Evolutionary conservation across 2,797 vertebrate species (phyloP).

Genomic region (Psittacula derbiana): DNA sequence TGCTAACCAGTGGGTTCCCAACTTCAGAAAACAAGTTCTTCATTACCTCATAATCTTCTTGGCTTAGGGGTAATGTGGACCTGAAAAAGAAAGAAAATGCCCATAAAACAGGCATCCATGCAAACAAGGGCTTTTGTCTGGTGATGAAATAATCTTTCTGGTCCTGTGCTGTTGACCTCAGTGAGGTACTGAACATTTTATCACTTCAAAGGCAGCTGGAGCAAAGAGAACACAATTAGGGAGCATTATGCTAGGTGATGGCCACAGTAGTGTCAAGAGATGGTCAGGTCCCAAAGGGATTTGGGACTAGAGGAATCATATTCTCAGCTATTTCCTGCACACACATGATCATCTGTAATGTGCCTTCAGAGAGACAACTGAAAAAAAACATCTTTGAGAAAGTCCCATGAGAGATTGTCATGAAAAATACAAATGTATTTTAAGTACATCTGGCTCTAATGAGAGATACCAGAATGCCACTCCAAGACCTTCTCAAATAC

Average conservation of each 20-base stretch:
- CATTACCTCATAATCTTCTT: conserved; percentile 95
- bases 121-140: not conserved
- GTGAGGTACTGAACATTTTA: not conserved
- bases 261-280: not conserved
- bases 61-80: conserved; percentile 93
- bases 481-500: not conserved
- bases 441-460: not conserved
- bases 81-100: conserved; percentile 70
- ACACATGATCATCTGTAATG: not conserved
- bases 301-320: not conserved
- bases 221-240: not conserved
- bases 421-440: not conserved
- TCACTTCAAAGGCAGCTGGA: not conserved
- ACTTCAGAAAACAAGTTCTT: not conserved
- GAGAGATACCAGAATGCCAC: not conserved
- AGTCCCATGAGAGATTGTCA: not conserved
- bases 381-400: not conserved
- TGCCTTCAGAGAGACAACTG: not conserved
- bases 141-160: not conserved
- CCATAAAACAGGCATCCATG: not conserved
- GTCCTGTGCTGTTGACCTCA: not conserved
- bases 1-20: not conserved
- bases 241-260: not conserved
- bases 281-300: not conserved
- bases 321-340: not conserved